Percentiles rank a stretch among this genome's conserved stretches.
These are phyloP conservation scores for Gymnoscopelus braueri DNA, from an alignment of 2,797 vertebrate species.

Conservation along the genomic window DNA sequence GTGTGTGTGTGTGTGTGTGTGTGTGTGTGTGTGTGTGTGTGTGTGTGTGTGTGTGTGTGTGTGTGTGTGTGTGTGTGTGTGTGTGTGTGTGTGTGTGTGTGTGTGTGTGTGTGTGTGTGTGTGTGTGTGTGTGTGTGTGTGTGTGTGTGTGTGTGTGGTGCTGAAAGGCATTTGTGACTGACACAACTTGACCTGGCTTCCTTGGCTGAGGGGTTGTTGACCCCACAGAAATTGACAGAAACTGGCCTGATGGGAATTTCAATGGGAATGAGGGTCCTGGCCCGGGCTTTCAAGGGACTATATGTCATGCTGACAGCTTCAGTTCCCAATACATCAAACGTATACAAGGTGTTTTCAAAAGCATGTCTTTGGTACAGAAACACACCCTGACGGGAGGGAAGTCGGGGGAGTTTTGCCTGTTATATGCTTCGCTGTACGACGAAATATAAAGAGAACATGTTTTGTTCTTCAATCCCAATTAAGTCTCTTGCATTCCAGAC, in stretches of 20 bases:
- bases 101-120: slow-evolving; percentile 34
- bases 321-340: not conserved
- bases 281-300: slow-evolving; percentile 15
- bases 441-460: not conserved
- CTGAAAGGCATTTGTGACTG: slow-evolving; percentile 50
- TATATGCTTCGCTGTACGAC: no score
- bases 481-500: not conserved
- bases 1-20: slow-evolving; percentile 25
- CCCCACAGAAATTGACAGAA: slow-evolving; percentile 43
- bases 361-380: not conserved
- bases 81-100: slow-evolving; percentile 22
- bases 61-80: slow-evolving; percentile 35
- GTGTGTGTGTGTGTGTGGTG: slow-evolving; percentile 34
- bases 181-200: slow-evolving; percentile 50
- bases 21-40: slow-evolving; percentile 28
- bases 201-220: slow-evolving; percentile 38
- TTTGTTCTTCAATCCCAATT: not conserved
- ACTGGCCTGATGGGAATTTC: slow-evolving; percentile 51
- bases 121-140: slow-evolving; percentile 15
- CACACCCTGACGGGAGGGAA: no score
- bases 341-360: not conserved
- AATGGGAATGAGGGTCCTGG: slow-evolving; percentile 43
- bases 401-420: no score
- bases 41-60: slow-evolving; percentile 27
- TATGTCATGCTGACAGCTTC: not conserved